Conservation (phyloP, 1,140 invertebrate genomes). For the Anastrepha ludens region DNA sequence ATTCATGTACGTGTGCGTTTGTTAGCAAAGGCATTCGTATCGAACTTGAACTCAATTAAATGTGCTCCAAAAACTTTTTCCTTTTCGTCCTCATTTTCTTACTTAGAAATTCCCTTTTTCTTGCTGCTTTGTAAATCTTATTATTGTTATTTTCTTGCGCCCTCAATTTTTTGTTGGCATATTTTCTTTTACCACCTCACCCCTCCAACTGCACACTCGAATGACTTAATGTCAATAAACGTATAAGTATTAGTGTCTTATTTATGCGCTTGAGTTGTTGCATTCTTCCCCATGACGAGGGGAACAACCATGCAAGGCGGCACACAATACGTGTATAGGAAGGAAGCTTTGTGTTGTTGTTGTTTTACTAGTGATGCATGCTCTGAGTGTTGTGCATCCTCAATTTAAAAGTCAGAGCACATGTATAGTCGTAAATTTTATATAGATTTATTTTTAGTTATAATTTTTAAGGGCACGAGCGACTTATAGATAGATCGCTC, state of each 20-base stretch:
- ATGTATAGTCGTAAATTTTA: constrained; percentile 31
- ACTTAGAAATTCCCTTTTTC: constrained; percentile 20
- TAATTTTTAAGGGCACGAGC: neutral
- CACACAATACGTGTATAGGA: neutral
- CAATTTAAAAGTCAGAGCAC: constrained; percentile 36
- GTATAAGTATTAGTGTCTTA: constrained; percentile 4
- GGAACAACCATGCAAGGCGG: neutral
- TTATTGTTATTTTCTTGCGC: constrained; percentile 16
- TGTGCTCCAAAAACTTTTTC: constrained; percentile 40
- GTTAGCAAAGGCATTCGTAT: constrained; percentile 4
- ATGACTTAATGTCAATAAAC: constrained; percentile 46
- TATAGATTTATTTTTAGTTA: constrained; percentile 49
- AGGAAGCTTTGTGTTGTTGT: constrained; percentile 25
- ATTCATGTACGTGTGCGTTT: neutral
- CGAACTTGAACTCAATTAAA: constrained; percentile 53
- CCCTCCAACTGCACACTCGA: neutral
- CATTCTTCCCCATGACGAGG: neutral
- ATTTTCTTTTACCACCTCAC: neutral
- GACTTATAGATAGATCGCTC: neutral
- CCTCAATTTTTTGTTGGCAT: constrained; percentile 8
- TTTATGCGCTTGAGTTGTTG: constrained; percentile 33
- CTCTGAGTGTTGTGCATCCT: neutral
- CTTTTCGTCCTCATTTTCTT: constrained; percentile 37
- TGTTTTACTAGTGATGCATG: neutral
- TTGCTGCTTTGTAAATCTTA: neutral